Evolutionary conservation across 2,113 vertebrate genomes (phyloP).

Genomic region (Struthidea cinerea): DNA sequence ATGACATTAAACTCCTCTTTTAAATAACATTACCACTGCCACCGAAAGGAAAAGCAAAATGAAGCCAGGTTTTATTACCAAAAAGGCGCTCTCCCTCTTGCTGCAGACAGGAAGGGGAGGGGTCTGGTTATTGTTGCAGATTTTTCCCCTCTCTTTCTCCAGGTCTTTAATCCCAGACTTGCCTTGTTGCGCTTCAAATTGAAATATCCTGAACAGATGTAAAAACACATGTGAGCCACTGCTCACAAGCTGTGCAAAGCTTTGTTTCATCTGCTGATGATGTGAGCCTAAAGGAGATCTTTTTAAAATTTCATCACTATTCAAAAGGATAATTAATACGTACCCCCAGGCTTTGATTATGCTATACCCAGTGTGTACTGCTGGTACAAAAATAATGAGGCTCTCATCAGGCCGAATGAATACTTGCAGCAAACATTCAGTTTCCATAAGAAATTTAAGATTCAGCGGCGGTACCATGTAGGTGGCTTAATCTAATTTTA

Average conservation of each 20-base stretch:
- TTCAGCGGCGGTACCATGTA: constrained; percentile 77
- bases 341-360: constrained; percentile 99
- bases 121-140: constrained; percentile 51
- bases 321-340: constrained; percentile 99
- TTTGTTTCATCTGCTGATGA: constrained; percentile 97
- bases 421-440: constrained; percentile 86
- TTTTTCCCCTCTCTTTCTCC: constrained; percentile 55
- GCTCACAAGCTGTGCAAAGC: constrained; percentile 87
- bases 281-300: constrained; percentile 96
- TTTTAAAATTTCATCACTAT: constrained; percentile 99
- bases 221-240: constrained; percentile 93
- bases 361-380: constrained; percentile 88
- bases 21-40: not conserved
- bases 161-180: constrained; percentile 87
- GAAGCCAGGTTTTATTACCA: not conserved
- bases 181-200: constrained; percentile 93
- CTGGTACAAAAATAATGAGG: constrained; percentile 94
- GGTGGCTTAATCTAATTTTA: constrained; percentile 77
- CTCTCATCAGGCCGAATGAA: constrained; percentile 87
- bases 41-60: not conserved
- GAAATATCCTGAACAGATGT: constrained; percentile 99
- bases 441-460: constrained; percentile 90
- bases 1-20: not conserved
- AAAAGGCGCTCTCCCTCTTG: not conserved
- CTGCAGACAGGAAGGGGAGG: constrained; percentile 48